A percentile compares a stretch with the other conserved stretches of the same genome.
Evolutionary conservation across 2,113 vertebrate species (phyloP).

Genomic region (Perccottus glenii): DNA sequence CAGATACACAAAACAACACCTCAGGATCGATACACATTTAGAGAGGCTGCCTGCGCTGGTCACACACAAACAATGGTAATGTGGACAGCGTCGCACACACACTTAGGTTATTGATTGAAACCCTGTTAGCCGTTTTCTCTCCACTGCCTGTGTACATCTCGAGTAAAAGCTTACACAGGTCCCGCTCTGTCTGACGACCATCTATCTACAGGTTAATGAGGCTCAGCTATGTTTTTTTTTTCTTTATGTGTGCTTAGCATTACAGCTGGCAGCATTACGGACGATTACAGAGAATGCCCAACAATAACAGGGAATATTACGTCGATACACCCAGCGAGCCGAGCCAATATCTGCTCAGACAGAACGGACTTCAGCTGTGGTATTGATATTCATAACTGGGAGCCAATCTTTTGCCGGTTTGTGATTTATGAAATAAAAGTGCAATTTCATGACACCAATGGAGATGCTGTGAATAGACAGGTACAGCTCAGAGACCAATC

Average conservation of each 20-base stretch:
- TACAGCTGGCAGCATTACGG: slow-evolving; percentile 16
- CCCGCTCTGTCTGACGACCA: slow-evolving; percentile 47
- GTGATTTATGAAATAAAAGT: no score
- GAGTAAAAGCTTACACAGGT: slow-evolving; percentile 65
- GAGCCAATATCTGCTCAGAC: no score
- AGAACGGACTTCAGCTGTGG: no score
- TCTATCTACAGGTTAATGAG: slow-evolving; percentile 68
- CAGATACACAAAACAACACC: slow-evolving; percentile 65
- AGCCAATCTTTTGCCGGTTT: no score
- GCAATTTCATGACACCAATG: no score
- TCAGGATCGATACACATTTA: slow-evolving; percentile 65
- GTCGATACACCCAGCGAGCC: no score
- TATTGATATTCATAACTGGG: no score
- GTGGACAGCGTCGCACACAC: slow-evolving; percentile 31
- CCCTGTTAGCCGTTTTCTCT: slow-evolving; percentile 58
- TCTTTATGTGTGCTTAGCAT: slow-evolving; percentile 26
- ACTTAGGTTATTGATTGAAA: slow-evolving; percentile 65
- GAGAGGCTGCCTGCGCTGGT: slow-evolving; percentile 20
- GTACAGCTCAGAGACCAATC: no score
- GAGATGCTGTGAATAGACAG: no score
- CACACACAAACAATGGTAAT: slow-evolving; percentile 5
- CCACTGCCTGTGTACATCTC: slow-evolving; percentile 27
- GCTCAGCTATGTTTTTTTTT: slow-evolving; percentile 36
- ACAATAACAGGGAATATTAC: no score
- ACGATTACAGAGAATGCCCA: slow-evolving; percentile 6